Evolutionary conservation across 2,113 vertebrate genomes (phyloP).

Genomic region (Alosa alosa): DNA sequence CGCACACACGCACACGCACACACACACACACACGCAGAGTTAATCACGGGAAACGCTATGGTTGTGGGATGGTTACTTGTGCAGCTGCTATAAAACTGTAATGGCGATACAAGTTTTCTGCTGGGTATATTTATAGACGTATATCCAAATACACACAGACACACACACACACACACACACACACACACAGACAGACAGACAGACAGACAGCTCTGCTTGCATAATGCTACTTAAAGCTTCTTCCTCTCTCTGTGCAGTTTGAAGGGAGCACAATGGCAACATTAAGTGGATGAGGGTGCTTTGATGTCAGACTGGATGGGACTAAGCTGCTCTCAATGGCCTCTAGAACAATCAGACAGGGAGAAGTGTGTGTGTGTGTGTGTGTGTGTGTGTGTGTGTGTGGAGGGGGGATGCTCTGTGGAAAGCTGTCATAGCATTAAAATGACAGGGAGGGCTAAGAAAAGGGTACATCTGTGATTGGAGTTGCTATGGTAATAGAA

Average conservation of each 20-base stretch:
- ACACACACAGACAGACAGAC: slow-evolving; percentile 28
- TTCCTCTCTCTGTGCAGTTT: slow-evolving; percentile 41
- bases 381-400: slow-evolving; percentile 3
- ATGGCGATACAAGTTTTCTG: neutral
- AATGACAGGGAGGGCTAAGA: neutral
- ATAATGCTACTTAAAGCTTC: slow-evolving; percentile 31
- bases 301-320: slow-evolving; percentile 48
- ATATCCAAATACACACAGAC: neutral
- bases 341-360: slow-evolving; percentile 31
- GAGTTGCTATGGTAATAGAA: slow-evolving; percentile 37
- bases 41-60: neutral
- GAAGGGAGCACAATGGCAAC: slow-evolving; percentile 53
- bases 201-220: neutral
- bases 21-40: too few relatives aligned
- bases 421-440: neutral
- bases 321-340: slow-evolving; percentile 45
- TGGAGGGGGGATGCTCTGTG: neutral
- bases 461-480: slow-evolving; percentile 12
- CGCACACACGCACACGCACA: too few relatives aligned
- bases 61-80: neutral
- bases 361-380: slow-evolving; percentile 16
- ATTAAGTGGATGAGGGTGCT: slow-evolving; percentile 50
- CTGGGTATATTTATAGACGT: neutral
- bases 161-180: slow-evolving; percentile 31
- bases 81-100: neutral